Base-by-base conservation (phyloP, 1,140 invertebrate genomes). In the Pseudomyrmex pallidus region DNA sequence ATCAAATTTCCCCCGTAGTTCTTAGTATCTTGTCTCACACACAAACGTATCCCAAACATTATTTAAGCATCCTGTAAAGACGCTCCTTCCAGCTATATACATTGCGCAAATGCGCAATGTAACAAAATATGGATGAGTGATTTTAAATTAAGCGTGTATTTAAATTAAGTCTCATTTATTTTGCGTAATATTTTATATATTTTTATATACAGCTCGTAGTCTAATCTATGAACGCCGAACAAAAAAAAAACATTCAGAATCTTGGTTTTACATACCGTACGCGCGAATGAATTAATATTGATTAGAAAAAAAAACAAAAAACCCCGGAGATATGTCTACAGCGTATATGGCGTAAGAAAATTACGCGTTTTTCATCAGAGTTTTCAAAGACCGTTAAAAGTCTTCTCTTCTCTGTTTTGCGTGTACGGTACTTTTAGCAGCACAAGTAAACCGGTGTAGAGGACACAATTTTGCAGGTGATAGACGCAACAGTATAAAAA, bases 101-200 rank as follows among this genome's bases (percentile, higher is more conserved):
- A 35, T 35, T 35, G 0, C 5, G 35, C 35, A 35, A 35, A 35
- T 35, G 35, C 35, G 7, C 5, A 35, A 35, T 7, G 0, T 5
- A 35, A 35, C 35, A 35, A 5, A 35, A 35, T 35, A 35, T 35
- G 35, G 35, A 35, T 35, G 5, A 44, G 56, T 15, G 25, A 15
- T 35, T 25, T 54, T 44, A 80, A 44, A 10, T 59, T 15, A 64
- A 12, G 44, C 48, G 48, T 70, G 61, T 78, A 84, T 86, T 74
- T 80, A 80, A 82, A 83, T 66, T 77, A 83, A 77, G 76, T 84
- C 25, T 74, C 57, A 74, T 73, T 74, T 74, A 82, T 74, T 57
- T 66, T 84, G 74, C 68, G 70, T 85, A 62, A 56, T 83, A 52
- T 77, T 84, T 52, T 13, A 22, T 46, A 44, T 84, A 70, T 84